Evolutionary conservation across 2,888 invertebrate genomes (phyloP).

Genomic region (Xestoiulus laeticollis): DNA sequence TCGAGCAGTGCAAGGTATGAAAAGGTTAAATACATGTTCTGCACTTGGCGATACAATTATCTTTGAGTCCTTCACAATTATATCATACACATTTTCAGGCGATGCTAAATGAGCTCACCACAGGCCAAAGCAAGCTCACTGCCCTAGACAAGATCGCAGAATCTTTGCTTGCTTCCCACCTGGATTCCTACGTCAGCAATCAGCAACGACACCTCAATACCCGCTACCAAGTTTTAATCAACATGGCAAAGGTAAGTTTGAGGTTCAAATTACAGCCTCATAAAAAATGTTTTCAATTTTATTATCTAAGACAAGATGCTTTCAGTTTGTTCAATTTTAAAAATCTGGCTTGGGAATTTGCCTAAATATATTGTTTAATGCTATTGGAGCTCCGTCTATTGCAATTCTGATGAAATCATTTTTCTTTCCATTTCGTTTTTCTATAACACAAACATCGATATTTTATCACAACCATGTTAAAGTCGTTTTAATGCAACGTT

Average conservation of each 20-base stretch:
- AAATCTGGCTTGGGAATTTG: too few species aligned
- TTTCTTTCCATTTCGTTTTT: too few species aligned
- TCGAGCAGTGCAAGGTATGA: constrained; percentile 63
- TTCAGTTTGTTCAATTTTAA: too few species aligned
- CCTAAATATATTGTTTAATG: too few species aligned
- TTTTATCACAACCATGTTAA: too few species aligned
- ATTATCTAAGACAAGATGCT: too few species aligned
- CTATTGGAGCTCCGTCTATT: too few species aligned
- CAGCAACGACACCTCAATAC: constrained; percentile 86
- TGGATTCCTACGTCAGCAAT: constrained; percentile 87
- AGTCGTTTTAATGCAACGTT: too few species aligned
- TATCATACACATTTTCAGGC: constrained; percentile 11
- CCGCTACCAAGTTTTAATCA: constrained; percentile 74
- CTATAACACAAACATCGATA: too few species aligned
- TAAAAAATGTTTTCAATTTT: too few species aligned
- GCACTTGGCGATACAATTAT: not conserved
- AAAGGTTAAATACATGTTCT: not conserved
- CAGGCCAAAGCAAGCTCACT: constrained; percentile 83
- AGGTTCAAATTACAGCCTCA: not conserved
- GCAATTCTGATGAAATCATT: too few species aligned
- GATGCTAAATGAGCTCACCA: constrained; percentile 60
- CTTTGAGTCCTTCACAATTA: not conserved
- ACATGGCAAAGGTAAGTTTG: constrained; percentile 58
- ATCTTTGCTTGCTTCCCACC: constrained; percentile 79
- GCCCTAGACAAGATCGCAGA: constrained; percentile 80